A percentile compares a stretch with the other conserved stretches of the same genome.
Evolutionary conservation across 2,113 vertebrate genomes (phyloP).

Genomic region (Heteronetta atricapilla): DNA sequence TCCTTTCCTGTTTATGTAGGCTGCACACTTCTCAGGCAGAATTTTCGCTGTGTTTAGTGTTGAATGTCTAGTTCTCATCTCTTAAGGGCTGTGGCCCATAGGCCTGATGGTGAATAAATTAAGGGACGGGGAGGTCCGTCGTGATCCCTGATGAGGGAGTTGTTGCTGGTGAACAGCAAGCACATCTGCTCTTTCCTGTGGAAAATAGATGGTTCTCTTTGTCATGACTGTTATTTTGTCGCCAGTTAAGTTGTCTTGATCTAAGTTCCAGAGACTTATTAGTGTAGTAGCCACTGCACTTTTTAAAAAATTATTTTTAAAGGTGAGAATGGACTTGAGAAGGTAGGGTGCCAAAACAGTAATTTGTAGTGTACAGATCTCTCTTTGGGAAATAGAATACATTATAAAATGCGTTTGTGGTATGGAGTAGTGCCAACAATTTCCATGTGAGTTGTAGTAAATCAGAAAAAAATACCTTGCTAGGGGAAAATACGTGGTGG

Average conservation of each 20-base stretch:
- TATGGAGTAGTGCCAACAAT: background rate
- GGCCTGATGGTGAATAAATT: background rate
- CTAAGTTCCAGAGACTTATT: background rate
- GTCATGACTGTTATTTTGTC: background rate
- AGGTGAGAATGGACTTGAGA: background rate
- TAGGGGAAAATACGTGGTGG: background rate
- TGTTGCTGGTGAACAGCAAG: background rate
- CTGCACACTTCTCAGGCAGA: background rate
- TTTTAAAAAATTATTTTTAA: background rate
- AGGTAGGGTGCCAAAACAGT: background rate
- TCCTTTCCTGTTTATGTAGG: slow-evolving; percentile 54
- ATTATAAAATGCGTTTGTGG: background rate
- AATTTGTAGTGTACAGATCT: background rate
- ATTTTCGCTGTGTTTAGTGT: background rate
- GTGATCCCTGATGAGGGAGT: background rate
- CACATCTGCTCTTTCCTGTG: background rate
- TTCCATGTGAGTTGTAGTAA: background rate
- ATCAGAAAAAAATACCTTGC: background rate
- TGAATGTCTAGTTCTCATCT: background rate
- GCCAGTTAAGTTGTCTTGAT: background rate
- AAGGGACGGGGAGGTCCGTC: background rate
- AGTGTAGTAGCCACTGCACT: background rate
- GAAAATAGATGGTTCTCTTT: background rate
- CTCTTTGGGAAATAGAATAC: background rate
- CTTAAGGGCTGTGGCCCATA: background rate